A percentile compares a stretch with the other conserved stretches of the same genome.
Conservation (phyloP, 2,888 invertebrate species). For the Tetropium fuscum region DNA sequence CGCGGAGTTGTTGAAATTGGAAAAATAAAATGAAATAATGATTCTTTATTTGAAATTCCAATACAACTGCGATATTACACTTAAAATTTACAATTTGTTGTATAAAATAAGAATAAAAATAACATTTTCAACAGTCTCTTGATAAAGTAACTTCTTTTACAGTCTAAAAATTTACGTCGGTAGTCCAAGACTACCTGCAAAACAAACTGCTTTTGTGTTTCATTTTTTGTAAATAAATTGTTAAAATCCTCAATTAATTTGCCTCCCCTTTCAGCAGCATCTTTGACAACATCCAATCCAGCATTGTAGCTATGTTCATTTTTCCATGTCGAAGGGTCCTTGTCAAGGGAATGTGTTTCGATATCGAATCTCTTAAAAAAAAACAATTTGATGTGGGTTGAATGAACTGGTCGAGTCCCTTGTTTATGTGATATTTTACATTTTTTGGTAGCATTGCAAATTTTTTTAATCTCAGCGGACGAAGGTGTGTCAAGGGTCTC, state of each 20-base stretch:
- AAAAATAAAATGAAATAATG: not conserved
- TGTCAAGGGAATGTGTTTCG: constrained; percentile 3
- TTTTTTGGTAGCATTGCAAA: not conserved
- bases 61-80: not conserved
- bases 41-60: not conserved
- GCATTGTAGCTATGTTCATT: constrained; percentile 1
- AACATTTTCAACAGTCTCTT: not conserved
- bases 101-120: not conserved
- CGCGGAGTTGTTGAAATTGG: not conserved
- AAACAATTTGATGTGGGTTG: not conserved
- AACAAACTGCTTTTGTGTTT: constrained; percentile 29
- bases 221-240: not conserved
- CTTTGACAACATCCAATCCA: constrained; percentile 27
- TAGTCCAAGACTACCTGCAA: not conserved
- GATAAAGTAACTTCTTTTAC: not conserved
- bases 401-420: constrained; percentile 1
- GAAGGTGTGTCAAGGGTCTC: not conserved
- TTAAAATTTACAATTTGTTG: not conserved
- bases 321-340: constrained; percentile 21
- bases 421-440: not conserved
- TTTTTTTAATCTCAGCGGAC: not conserved
- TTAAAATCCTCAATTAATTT: constrained; percentile 36
- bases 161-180: constrained; percentile 3
- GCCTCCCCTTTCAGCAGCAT: constrained; percentile 34
- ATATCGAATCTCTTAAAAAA: constrained; percentile 7